Percentiles rank a stretch among this genome's conserved stretches.
Conservation (phyloP, 2,797 vertebrate species). For the Prunella strophiata region DNA sequence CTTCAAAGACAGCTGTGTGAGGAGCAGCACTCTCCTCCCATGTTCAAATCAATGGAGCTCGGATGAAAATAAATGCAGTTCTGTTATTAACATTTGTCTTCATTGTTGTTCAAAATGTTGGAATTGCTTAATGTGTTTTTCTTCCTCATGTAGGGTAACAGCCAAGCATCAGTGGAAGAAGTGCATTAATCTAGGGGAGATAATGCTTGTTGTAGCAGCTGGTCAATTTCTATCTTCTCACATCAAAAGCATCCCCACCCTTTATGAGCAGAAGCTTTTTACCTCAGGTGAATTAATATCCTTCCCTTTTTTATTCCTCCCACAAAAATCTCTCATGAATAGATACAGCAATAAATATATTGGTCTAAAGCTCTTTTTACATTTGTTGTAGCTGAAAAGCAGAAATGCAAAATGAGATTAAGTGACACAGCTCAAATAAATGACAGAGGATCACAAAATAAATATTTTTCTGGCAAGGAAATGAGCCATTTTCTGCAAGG, state of each 20-base stretch:
- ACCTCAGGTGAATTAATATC: neutral
- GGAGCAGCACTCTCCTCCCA: neutral
- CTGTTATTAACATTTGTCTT: neutral
- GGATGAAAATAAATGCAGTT: constrained; percentile 1
- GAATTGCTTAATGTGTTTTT: neutral
- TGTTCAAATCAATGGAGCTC: neutral
- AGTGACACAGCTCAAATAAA: neutral
- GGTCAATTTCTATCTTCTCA: neutral
- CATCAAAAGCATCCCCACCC: neutral
- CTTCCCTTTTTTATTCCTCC: neutral
- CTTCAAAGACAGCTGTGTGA: neutral
- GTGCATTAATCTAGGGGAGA: neutral
- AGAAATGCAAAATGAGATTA: neutral
- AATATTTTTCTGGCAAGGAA: neutral
- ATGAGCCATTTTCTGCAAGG: neutral
- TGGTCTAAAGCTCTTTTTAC: neutral
- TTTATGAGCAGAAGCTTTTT: neutral
- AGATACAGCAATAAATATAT: neutral
- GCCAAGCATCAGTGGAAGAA: neutral
- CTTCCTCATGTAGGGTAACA: neutral
- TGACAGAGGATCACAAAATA: neutral
- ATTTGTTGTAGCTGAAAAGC: neutral
- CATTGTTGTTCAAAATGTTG: neutral
- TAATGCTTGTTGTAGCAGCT: neutral
- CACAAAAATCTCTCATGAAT: neutral